Evolutionary conservation across 2,113 vertebrate species (phyloP), one percentile per base, ranked within the genome.

Genomic region (Saccopteryx bilineata): DNA sequence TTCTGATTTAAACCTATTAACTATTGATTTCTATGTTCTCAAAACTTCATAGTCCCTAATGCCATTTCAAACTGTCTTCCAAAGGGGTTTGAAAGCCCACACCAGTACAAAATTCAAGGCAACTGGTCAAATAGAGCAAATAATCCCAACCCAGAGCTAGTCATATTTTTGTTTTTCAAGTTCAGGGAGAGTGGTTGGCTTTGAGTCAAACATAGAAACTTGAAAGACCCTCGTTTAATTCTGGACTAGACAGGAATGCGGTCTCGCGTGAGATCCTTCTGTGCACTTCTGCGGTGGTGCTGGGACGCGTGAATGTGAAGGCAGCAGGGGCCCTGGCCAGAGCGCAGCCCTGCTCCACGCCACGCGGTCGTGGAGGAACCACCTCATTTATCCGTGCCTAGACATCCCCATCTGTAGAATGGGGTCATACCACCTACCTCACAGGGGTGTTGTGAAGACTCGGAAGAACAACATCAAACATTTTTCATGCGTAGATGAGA

Each of bases 341-440:
- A 69, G 75, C 2, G 0, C 39, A 0, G 48, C 26, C 17, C 10
- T 1, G 71, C 63, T 1, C 46, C 14, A 7, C 2, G 9, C 58
- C 71, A 5, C 23, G 2, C 8, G 26, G 92, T 93, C 60, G 60
- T 13, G 1, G 5, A 84, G 92, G 92, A 93, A 90, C 86, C 74
- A 19, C 63, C 31, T 66, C 54, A 58, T 90, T 92, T 93, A 94
- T 90, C 87, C 5, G 88, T 83, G 95, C 91, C 90, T 83, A 89
- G 82, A 90, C 60, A 23, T 54, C 84, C 95, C 96, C 81, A 23
- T 75, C 63, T 52, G 58, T 26, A 5, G 78, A 66, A 65, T 82
- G 87, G 97, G 93, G 92, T 75, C 61, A 7, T n/a, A 61, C 85
- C 91, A 76, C 96, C 96, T 96, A 94, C 97, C 97, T 96, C 97